Evolutionary conservation across 2,797 vertebrate genomes (phyloP), one percentile per base, ranked within the genome.

Genomic region (Gymnothorax reevesii): DNA sequence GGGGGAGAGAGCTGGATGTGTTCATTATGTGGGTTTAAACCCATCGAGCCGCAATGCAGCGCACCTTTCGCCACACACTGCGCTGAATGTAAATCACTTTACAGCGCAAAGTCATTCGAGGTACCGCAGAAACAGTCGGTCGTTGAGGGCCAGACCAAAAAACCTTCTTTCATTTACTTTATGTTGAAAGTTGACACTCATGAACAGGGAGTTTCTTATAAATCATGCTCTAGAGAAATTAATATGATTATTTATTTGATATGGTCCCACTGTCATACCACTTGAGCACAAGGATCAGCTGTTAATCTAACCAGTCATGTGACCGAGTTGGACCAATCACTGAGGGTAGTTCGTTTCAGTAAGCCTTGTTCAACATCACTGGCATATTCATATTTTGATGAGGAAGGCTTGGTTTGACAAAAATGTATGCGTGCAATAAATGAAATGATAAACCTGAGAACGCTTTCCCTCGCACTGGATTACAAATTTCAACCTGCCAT

Each of bases 11-110:
- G 90, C 87, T 88, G 91, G 93, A 91, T 92, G 89, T 84, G 92
- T 90, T 93, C 87, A 87, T 82, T 82, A 92, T 91, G 90, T 92
- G 93, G 92, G 91, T 90, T 94, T 91, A 79, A 92, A 91, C 88
- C 90, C 87, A 90, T 10, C 60, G 64, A 83, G 69, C 71, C 82
- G 73, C 86, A 60, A 54, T n/a, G 75, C 80, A 83, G 83, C 42
- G 59, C 55, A 33, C 54, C 42, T 54, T 60, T 66, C 49, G 4
- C 55, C n/a, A 89, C 86, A 92, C 94, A 93, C 93, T 93, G 94
- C 92, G 89, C 86, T 85, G 90, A 22, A 82, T 27, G 5, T 10
- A 27, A 57, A 1, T 15, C 57, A 82, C 33, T 57, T 27, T 82
- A 22, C 27, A 27, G 57, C 57, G 25, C 49, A 27, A 57, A 82